Conservation (phyloP, 2,797 vertebrate genomes). For the Ctenochaetus hawaiiensis region DNA sequence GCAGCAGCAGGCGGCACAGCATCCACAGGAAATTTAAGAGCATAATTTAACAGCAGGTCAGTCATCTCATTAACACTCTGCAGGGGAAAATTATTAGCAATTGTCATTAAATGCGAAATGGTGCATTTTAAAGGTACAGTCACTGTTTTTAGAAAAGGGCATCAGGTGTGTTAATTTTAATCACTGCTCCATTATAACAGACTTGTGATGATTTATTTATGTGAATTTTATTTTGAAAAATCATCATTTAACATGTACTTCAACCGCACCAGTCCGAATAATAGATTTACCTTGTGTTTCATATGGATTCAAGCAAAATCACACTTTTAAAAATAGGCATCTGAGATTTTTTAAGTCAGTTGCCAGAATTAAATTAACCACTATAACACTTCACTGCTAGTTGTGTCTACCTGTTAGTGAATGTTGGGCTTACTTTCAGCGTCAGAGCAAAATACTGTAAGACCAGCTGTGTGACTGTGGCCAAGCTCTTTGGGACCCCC, state of each 20-base stretch:
- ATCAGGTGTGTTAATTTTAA: slow-evolving; percentile 2
- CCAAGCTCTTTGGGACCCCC: slow-evolving; percentile 25
- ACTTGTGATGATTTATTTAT: neutral
- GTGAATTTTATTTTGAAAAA: slow-evolving; percentile 4
- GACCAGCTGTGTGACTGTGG: slow-evolving; percentile 22
- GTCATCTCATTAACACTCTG: slow-evolving; percentile 75
- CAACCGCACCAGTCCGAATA: neutral
- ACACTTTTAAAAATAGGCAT: neutral
- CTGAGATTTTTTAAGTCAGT: slow-evolving; percentile 3
- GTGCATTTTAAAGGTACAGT: slow-evolving; percentile 45
- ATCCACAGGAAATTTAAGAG: slow-evolving; percentile 75
- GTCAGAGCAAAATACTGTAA: neutral
- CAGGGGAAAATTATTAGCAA: slow-evolving; percentile 47
- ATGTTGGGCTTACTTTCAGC: neutral
- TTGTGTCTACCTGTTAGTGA: slow-evolving; percentile 9
- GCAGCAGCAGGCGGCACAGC: slow-evolving; percentile 68
- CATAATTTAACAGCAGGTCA: slow-evolving; percentile 74
- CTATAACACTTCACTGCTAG: slow-evolving; percentile 2
- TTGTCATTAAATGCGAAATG: slow-evolving; percentile 51
- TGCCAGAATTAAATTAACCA: neutral
- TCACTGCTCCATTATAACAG: neutral
- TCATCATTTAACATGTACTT: neutral
- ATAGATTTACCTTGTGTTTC: neutral
- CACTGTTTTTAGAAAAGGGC: neutral
- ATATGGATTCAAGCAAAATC: neutral